phyloP scores from a whole-genome alignment of 2,888 invertebrate genomes.

The Hypselothyrea guttata region DNA sequence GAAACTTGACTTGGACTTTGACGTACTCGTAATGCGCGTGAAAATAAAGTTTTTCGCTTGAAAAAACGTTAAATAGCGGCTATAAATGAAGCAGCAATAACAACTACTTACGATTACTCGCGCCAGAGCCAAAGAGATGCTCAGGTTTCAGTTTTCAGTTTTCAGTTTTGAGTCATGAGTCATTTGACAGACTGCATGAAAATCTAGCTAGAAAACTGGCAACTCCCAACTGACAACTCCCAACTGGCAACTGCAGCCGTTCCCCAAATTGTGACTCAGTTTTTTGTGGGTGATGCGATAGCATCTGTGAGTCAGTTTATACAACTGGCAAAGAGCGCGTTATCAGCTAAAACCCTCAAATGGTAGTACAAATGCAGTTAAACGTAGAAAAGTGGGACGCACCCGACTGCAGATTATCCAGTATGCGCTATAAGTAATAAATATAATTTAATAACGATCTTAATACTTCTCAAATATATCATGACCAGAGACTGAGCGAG shows the following conservation, averaged over 20 bases:
- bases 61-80: slow-evolving; percentile 74
- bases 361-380: slow-evolving; percentile 6
- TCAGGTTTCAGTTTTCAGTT: not conserved
- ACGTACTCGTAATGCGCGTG: slow-evolving; percentile 71
- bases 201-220: too few relatives aligned
- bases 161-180: slow-evolving; percentile 4
- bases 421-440: too few relatives aligned
- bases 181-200: too few relatives aligned
- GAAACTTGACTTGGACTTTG: slow-evolving; percentile 56
- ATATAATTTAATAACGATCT: too few relatives aligned
- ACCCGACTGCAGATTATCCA: too few relatives aligned
- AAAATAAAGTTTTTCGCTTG: slow-evolving; percentile 77
- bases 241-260: slow-evolving; percentile 30
- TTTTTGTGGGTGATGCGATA: not conserved
- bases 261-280: slow-evolving; percentile 42
- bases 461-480: too few relatives aligned
- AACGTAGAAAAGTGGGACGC: too few relatives aligned
- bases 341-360: slow-evolving; percentile 8
- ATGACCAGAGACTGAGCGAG: too few relatives aligned
- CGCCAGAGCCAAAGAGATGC: not conserved
- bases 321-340: not conserved
- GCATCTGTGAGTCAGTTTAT: slow-evolving; percentile 36
- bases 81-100: slow-evolving; percentile 67
- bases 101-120: slow-evolving; percentile 36
- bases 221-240: slow-evolving; percentile 1